Base-by-base conservation (phyloP, 2,113 vertebrate species). In the Stictonetta naevosa region DNA sequence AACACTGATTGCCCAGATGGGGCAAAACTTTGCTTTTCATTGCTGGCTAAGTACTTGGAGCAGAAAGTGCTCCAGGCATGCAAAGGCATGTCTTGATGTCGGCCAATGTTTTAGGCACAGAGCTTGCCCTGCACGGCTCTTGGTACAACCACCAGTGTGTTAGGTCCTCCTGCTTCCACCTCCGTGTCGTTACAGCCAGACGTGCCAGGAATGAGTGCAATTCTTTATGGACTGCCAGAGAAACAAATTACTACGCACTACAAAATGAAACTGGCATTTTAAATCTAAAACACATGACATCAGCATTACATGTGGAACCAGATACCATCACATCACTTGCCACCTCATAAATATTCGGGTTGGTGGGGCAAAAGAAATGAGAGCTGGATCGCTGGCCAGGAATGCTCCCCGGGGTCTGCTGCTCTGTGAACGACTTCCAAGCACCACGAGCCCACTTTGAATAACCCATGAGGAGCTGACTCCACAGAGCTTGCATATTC, bases 251-350 rank as follows among this genome's bases (percentile, higher is more conserved):
- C 91, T 97, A 85, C 50, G 77, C 92, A 96, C 74, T 94, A 90
- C 96, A 94, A 96, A 97, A 97, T 95, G 95, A 93, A 97, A 96
- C 93, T 97, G 97, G 97, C 97, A 96, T 96, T 96, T 95, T 76
- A 96, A 97, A 97, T 96, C 94, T 91, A 94, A 97, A 97, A 95
- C 97, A 97, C 75, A 97, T 97, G 96, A 97, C 97, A 97, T 97
- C 97, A 97, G 92, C 95, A 93, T 95, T 96, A 96, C 96, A 96
- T 50, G 86, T 96, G 97, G 91, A 97, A 96, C 94, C 80, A 96
- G 96, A 96, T 90, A 94, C 96, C 96, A 90, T 83, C 97, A 97
- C 96, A 96, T 97, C 96, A 93, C 77, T 88, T 82, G 72, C 60
- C 97, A 97, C 97, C 96, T 96, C 95, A 87, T 97, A 97, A 97